Evolutionary conservation across 1,140 invertebrate species (phyloP), one percentile per base, ranked within the genome.

Genomic region (Tetranychus urticae): DNA sequence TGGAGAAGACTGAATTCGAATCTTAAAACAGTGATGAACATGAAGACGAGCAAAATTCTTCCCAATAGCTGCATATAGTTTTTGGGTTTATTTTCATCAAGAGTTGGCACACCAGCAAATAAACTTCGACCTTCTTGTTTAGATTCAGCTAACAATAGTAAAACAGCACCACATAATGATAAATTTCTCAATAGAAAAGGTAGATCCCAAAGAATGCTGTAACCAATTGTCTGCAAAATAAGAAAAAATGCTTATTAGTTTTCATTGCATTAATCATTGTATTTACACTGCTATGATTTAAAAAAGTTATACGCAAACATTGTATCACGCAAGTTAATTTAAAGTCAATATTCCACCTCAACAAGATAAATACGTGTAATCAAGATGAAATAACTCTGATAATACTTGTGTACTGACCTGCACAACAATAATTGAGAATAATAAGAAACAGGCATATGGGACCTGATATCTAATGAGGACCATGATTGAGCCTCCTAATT

Each of bases 131-230:
- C 86, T 73, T 96, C 91, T 7, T 83, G 85, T 64, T 87, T 79
- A 60, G 86, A 87, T 76, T 99, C 96, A 13, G 94, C 94, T 63
- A 97, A 72, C 31, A 99, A 84, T 23, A 99, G 75, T 39, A 98
- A 73, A 8, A 99, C 78, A 7, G 92, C 92, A 63, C 96, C 96
- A 67, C 92, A 89, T 13, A 99, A 78, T 6, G 94, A 92, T 62
- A 98, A 75, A 74, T 97, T 98, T 66, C 94, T 82, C 65, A 78
- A 66, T 50, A 98, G 75, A 76, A 98, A 98, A 70, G 96, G 91
- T 69, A 97, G 70, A 73, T 99, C 93, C 92, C 92, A 97, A 48
- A 98, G 74, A 71, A 98, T 97, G 71, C 88, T 93, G 75, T 97
- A 97, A 2, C 91, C 92, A 66, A 97, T 77, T 52, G 91, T 97